These are phyloP conservation scores for Diorhabda sublineata DNA, from an alignment of 1,140 invertebrate species.

Conservation along the genomic window DNA sequence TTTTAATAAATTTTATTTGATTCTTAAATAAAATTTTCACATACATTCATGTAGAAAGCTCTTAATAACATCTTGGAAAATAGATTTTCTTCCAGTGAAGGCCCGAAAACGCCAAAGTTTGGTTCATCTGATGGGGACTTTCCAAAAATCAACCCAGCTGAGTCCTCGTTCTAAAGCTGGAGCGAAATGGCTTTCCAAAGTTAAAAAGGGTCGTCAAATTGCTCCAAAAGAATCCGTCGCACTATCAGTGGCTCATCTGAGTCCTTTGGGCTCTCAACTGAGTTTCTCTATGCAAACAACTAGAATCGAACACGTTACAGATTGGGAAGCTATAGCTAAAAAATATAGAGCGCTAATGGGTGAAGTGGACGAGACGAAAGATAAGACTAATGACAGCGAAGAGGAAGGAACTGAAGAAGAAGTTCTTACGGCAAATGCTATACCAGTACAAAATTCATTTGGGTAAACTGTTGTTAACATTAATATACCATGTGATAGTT, in stretches of 20 bases:
- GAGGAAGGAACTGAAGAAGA: slow-evolving; percentile 50
- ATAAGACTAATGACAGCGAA: slow-evolving; percentile 53
- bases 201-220: slow-evolving; percentile 72
- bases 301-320: slow-evolving; percentile 83
- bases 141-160: slow-evolving; percentile 59
- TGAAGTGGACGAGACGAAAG: slow-evolving; percentile 56
- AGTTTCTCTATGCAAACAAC: slow-evolving; percentile 65
- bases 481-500: too few relatives aligned
- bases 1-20: too few relatives aligned
- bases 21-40: background rate
- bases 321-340: slow-evolving; percentile 85
- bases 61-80: slow-evolving; percentile 19
- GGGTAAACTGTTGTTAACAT: slow-evolving; percentile 19
- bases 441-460: slow-evolving; percentile 20
- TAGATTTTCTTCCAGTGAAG: slow-evolving; percentile 38
- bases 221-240: slow-evolving; percentile 74
- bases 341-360: slow-evolving; percentile 81
- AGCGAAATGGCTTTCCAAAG: slow-evolving; percentile 79
- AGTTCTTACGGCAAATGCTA: slow-evolving; percentile 32
- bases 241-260: slow-evolving; percentile 70
- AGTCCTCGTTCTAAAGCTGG: slow-evolving; percentile 78
- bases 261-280: slow-evolving; percentile 75
- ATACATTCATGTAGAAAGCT: background rate
- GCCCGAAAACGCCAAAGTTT: slow-evolving; percentile 72
- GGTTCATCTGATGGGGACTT: slow-evolving; percentile 75